phyloP scores from a whole-genome alignment of 2,888 invertebrate species.

The Ophion ventricosus region DNA sequence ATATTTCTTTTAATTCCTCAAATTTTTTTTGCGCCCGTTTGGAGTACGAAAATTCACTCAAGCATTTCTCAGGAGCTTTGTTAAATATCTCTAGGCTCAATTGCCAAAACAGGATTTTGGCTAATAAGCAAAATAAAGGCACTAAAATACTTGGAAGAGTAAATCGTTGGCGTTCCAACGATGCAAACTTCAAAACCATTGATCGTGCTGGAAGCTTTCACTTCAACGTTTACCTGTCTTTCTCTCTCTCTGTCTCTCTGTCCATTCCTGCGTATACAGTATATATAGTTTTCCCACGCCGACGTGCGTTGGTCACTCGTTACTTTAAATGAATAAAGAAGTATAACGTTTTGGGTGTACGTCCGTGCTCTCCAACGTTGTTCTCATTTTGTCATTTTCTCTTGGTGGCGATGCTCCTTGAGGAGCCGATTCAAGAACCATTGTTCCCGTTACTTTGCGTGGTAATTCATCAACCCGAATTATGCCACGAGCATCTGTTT shows the following conservation, averaged over 20 bases:
- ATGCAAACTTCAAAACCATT: too few species aligned
- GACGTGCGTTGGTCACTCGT: slow-evolving; percentile 64
- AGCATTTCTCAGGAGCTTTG: too few species aligned
- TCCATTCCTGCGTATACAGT: not conserved
- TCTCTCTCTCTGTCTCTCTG: not conserved
- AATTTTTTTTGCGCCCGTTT: too few species aligned
- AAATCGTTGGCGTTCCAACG: too few species aligned
- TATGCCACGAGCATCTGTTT: slow-evolving; percentile 76
- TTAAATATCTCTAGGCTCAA: too few species aligned
- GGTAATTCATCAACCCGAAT: slow-evolving; percentile 81
- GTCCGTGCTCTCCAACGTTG: slow-evolving; percentile 30
- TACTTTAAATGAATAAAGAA: slow-evolving; percentile 77
- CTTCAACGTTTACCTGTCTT: too few species aligned
- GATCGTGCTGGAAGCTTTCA: too few species aligned
- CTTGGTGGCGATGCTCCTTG: not conserved
- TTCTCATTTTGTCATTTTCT: slow-evolving; percentile 14
- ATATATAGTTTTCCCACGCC: slow-evolving; percentile 12
- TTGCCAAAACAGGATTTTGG: too few species aligned
- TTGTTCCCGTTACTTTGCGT: slow-evolving; percentile 67
- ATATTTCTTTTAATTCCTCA: too few species aligned
- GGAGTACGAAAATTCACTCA: too few species aligned
- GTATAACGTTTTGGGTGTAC: slow-evolving; percentile 44
- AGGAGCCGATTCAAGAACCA: slow-evolving; percentile 56
- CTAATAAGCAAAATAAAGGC: too few species aligned
- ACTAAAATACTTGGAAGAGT: too few species aligned